These are phyloP conservation scores for Temnothorax unifasciatus DNA, from an alignment of 2,888 invertebrate species.

Conservation along the genomic window DNA sequence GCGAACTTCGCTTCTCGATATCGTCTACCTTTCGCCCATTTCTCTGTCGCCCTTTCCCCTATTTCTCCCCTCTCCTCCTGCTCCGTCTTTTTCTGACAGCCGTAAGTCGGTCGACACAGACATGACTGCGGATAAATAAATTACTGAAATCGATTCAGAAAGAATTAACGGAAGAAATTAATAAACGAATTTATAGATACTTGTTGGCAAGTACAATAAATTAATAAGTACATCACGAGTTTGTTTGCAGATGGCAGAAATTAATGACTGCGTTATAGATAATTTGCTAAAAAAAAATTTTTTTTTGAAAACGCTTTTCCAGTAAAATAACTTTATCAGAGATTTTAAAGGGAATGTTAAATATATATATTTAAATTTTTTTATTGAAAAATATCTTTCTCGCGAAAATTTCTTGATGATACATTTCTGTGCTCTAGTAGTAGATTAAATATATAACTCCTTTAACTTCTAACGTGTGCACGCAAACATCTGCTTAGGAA, in stretches of 20 bases:
- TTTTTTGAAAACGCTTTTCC: neutral
- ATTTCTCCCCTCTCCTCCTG: neutral
- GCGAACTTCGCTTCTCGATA: constrained; percentile 54
- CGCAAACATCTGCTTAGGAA: constrained; percentile 18
- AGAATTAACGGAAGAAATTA: neutral
- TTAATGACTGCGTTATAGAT: neutral
- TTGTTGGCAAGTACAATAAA: neutral
- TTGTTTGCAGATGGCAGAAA: neutral
- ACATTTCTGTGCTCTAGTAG: neutral
- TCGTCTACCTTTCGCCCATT: neutral
- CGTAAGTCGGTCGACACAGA: neutral
- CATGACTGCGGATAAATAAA: neutral
- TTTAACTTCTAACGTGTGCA: constrained; percentile 17
- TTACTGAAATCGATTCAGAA: neutral
- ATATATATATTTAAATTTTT: neutral
- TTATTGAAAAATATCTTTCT: neutral
- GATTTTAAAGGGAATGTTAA: neutral
- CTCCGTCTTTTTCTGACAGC: neutral
- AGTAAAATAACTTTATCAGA: neutral
- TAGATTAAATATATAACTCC: neutral
- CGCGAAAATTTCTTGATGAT: neutral
- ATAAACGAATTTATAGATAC: neutral
- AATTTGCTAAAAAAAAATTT: neutral
- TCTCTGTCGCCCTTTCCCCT: neutral
- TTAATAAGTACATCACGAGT: neutral